Conservation (phyloP, 1,140 invertebrate species). For the Antheraea pernyi region DNA sequence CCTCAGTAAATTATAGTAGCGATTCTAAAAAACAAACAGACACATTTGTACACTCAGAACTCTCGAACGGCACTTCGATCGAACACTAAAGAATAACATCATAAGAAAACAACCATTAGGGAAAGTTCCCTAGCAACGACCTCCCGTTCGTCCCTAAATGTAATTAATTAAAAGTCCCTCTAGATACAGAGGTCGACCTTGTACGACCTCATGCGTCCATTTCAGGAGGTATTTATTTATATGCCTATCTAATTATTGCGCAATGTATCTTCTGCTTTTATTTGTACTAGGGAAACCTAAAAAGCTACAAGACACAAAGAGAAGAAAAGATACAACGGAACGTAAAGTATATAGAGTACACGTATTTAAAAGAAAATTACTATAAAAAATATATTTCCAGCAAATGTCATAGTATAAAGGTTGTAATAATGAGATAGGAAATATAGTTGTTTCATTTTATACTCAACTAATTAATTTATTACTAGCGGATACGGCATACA, state of each 20-base stretch:
- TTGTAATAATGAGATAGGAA: too few relatives aligned
- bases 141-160: constrained; percentile 9
- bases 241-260: background rate
- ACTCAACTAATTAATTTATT: too few relatives aligned
- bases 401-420: too few relatives aligned
- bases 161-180: constrained; percentile 14
- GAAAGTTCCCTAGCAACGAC: constrained; percentile 8
- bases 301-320: too few relatives aligned
- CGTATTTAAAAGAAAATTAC: too few relatives aligned
- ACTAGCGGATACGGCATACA: too few relatives aligned
- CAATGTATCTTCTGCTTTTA: background rate
- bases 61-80: background rate
- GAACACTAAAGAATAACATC: background rate
- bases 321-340: too few relatives aligned
- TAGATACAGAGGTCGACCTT: constrained; percentile 6
- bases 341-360: too few relatives aligned
- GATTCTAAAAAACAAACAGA: too few relatives aligned
- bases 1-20: too few relatives aligned
- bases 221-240: constrained; percentile 4
- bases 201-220: background rate
- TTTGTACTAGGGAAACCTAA: background rate
- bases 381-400: too few relatives aligned
- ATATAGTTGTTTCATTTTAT: too few relatives aligned
- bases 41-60: background rate
- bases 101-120: background rate